Evolutionary conservation across 2,113 vertebrate species (phyloP).

Genomic region (Boulengeromyrus knoepffleri): DNA sequence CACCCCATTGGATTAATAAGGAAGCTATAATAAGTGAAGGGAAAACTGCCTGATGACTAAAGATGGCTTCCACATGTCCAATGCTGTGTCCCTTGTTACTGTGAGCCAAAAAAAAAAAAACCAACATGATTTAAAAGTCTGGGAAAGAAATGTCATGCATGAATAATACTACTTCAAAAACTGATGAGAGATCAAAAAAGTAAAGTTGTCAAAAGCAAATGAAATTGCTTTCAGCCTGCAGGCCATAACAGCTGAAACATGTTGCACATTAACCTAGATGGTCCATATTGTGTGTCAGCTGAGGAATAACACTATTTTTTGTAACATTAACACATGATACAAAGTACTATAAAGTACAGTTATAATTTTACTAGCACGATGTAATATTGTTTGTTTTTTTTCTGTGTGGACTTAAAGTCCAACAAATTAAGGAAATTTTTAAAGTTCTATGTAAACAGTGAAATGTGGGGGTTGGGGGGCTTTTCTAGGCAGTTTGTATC

Average conservation of each 20-base stretch:
- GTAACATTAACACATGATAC: background rate
- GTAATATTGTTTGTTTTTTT: background rate
- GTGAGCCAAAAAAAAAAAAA: background rate
- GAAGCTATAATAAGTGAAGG: background rate
- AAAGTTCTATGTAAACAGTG: background rate
- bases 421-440: background rate
- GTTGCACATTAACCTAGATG: background rate
- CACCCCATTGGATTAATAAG: background rate
- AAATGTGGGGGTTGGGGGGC: background rate
- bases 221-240: background rate
- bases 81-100: background rate
- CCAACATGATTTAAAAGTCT: background rate
- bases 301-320: background rate
- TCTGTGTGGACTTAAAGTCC: background rate
- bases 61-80: background rate
- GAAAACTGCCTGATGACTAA: background rate
- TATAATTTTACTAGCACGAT: background rate
- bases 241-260: background rate
- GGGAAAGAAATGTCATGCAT: background rate
- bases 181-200: background rate
- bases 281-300: background rate
- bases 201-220: background rate
- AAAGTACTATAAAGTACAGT: background rate
- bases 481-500: background rate
- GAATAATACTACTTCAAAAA: background rate